A percentile compares a stretch with the other conserved stretches of the same genome.
These are phyloP conservation scores for Chaetura pelagica DNA, from an alignment of 2,113 vertebrate genomes.

Conservation along the genomic window DNA sequence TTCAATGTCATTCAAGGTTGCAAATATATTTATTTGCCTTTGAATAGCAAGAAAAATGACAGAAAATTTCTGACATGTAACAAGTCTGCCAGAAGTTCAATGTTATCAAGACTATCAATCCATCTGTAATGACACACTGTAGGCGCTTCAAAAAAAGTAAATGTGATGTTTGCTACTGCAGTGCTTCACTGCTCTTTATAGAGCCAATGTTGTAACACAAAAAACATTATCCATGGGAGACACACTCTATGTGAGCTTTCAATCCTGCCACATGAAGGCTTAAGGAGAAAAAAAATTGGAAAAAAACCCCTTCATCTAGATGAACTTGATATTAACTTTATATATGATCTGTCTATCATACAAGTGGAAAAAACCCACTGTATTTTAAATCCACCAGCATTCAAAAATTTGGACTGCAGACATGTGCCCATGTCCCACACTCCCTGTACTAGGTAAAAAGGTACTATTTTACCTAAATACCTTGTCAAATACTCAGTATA, in stretches of 20 bases:
- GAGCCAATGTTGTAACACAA: slow-evolving; percentile 23
- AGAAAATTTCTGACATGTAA: slow-evolving; percentile 71
- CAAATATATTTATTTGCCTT: slow-evolving; percentile 70
- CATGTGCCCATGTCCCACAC: rapidly evolving
- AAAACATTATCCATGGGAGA: slow-evolving; percentile 25
- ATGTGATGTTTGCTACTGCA: slow-evolving; percentile 49
- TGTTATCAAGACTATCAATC: slow-evolving; percentile 76
- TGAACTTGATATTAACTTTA: neutral
- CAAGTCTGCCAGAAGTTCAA: slow-evolving; percentile 75
- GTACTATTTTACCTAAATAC: neutral
- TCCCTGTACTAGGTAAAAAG: rapidly evolving
- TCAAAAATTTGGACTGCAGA: neutral
- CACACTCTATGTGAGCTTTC: neutral
- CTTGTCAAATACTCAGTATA: neutral
- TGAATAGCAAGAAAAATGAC: slow-evolving; percentile 72
- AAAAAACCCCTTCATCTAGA: neutral
- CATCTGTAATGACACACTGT: slow-evolving; percentile 68
- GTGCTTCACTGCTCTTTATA: slow-evolving; percentile 49
- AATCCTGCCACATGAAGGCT: neutral
- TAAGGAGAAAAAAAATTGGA: neutral
- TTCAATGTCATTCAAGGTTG: slow-evolving; percentile 77
- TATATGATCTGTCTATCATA: neutral
- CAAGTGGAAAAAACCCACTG: rapidly evolving
- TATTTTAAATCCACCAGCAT: neutral
- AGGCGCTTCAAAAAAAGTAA: slow-evolving; percentile 42